Conservation (phyloP, 2,113 vertebrate genomes). For the Thamnaconus septentrionalis region DNA sequence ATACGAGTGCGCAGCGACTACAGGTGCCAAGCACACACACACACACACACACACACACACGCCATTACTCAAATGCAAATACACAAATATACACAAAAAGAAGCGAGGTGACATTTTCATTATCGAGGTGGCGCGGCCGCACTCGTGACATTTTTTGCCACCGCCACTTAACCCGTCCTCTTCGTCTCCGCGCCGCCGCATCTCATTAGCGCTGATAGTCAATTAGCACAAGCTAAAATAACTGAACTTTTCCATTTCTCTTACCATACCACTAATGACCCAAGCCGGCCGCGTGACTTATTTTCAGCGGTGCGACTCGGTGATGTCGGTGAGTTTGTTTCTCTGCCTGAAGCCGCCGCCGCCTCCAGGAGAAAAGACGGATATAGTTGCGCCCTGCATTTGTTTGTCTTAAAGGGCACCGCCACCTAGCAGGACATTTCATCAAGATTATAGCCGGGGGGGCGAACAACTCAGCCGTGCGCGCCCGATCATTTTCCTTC, state of each 20-base stretch:
- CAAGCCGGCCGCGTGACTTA: constrained; percentile 46
- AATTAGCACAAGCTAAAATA: constrained; percentile 63
- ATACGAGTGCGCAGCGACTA: constrained; percentile 49
- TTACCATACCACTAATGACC: constrained; percentile 49
- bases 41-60: not conserved
- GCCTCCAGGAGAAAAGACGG: constrained; percentile 40
- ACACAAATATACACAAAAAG: not conserved
- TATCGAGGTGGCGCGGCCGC: constrained; percentile 23
- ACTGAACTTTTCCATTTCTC: constrained; percentile 64
- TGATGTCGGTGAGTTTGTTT: constrained; percentile 51
- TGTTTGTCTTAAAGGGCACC: constrained; percentile 53
- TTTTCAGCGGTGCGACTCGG: constrained; percentile 44
- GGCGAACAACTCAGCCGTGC: constrained; percentile 36
- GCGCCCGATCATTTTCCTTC: constrained; percentile 6
- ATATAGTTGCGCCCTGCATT: constrained; percentile 22
- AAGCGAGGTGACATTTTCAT: constrained; percentile 46
- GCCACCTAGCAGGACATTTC: constrained; percentile 18
- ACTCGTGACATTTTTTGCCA: constrained; percentile 64
- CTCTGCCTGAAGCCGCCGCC: constrained; percentile 33
- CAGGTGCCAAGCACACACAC: constrained; percentile 5
- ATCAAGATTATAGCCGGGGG: constrained; percentile 36
- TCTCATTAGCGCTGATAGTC: constrained; percentile 70
- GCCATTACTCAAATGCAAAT: constrained; percentile 15
- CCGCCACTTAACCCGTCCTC: constrained; percentile 25
- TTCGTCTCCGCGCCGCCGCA: constrained; percentile 33